These are phyloP conservation scores for Vidua macroura DNA, from an alignment of 2,113 vertebrate species.

Conservation along the genomic window DNA sequence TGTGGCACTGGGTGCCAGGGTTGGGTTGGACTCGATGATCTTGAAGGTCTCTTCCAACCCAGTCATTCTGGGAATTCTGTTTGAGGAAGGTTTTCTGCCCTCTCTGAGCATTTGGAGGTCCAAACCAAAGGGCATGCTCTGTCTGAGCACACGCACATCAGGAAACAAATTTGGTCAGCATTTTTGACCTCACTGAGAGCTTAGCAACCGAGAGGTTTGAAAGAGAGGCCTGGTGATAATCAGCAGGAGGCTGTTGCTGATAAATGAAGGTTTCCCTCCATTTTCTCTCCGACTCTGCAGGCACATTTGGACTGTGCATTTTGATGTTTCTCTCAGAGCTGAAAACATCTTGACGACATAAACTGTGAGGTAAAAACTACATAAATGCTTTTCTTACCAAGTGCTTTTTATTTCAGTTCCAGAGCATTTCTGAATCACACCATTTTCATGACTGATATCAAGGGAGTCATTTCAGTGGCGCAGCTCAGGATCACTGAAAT, in stretches of 20 bases:
- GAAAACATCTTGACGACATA: neutral
- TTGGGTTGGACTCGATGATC: neutral
- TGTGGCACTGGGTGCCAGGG: neutral
- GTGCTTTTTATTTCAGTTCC: neutral
- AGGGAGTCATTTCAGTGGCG: neutral
- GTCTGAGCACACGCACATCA: neutral
- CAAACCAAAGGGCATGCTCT: neutral
- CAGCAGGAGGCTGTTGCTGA: neutral
- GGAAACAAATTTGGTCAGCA: neutral
- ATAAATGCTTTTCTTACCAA: neutral
- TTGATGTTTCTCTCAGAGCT: neutral
- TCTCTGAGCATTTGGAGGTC: neutral
- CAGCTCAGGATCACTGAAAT: neutral
- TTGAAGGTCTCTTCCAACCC: neutral
- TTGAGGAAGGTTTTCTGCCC: neutral
- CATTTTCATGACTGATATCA: neutral
- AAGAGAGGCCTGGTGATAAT: neutral
- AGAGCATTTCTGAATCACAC: neutral
- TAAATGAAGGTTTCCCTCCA: neutral
- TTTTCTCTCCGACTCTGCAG: neutral
- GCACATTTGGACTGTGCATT: neutral
- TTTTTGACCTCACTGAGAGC: neutral
- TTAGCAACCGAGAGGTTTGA: neutral
- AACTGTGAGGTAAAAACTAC: neutral
- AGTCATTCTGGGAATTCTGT: accelerated